Evolutionary conservation across 2,888 invertebrate species (phyloP).

Genomic region (Catocala fraxini): DNA sequence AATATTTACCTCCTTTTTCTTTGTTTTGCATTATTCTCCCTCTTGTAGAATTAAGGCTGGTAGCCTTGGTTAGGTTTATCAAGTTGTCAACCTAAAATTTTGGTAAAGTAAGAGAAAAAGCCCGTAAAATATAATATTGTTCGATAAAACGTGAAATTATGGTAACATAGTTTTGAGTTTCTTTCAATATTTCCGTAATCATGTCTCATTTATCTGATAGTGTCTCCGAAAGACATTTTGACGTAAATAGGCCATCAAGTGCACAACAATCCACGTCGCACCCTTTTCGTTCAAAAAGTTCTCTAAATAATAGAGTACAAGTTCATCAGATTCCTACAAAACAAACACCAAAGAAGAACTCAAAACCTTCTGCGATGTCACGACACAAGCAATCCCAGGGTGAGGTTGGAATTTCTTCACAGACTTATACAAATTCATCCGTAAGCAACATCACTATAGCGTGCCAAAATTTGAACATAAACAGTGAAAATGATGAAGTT

Average conservation of each 20-base stretch:
- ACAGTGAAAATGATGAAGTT: conserved; percentile 50
- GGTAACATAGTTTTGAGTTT: conserved; percentile 19
- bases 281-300: conserved; percentile 57
- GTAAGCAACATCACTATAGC: conserved; percentile 49
- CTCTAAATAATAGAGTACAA: conserved; percentile 52
- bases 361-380: conserved; percentile 31
- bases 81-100: conserved; percentile 48
- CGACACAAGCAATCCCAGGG: conserved; percentile 40
- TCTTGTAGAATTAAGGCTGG: conserved; percentile 18
- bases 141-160: conserved; percentile 14
- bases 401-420: conserved; percentile 34
- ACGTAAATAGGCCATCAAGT: conserved; percentile 56
- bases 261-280: conserved; percentile 61
- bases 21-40: background rate
- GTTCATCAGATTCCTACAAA: conserved; percentile 44
- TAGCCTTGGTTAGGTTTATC: conserved; percentile 21
- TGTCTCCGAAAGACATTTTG: conserved; percentile 57
- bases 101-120: conserved; percentile 16
- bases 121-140: conserved; percentile 10
- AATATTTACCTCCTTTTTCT: too few relatives aligned
- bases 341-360: conserved; percentile 37
- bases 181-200: conserved; percentile 25
- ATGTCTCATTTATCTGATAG: conserved; percentile 64
- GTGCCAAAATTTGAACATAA: conserved; percentile 55
- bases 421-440: conserved; percentile 40